Evolutionary conservation across 2,888 invertebrate species (phyloP), one percentile per base, ranked within the genome.

Genomic region (Tetramorium bicarinatum): DNA sequence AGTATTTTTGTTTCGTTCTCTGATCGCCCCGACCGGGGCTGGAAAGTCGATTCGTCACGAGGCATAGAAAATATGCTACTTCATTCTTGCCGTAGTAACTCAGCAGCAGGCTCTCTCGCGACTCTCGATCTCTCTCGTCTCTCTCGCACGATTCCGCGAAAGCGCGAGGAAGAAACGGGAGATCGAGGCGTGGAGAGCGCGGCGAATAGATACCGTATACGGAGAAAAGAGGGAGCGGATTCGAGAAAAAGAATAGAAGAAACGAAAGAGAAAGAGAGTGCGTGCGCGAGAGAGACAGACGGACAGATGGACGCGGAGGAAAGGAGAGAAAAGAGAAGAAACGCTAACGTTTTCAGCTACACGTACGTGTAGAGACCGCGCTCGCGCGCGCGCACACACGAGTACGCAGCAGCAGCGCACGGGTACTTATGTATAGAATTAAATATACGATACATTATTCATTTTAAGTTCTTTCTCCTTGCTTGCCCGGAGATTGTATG

Each of bases 371-470:
- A 25, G 47, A 71, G 72, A 34, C 72, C 44, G 67, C n/a, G 41
- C 64, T 21, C 38, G 69, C 80, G 66, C 76, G 38, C 62, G 34
- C 41, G 69, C 80, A 38, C 61, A 62, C 56, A 29, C 21, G 56
- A 29, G 79, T 77, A 85, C 85, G 83, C 85, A 34, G 29, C 29
- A 34, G 71, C 69, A 85, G 84, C 88, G 86, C 89, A 87, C 88
- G 77, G 84, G 80, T 89, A 91, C 90, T 89, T 89, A 89, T 92
- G 92, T 93, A 93, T 94, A 91, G 92, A 93, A 95, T 95, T 95
- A 95, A 94, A 94, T 95, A 95, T 95, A 95, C 95, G 94, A 94
- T 95, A 95, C 95, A 95, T 95, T 95, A 95, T 95, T 95, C 95
- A 95, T 95, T 94, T 94, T 93, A 93, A 94, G 93, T 93, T 95